Evolutionary conservation across 2,888 invertebrate species (phyloP), one percentile per base, ranked within the genome.

Genomic region (Drosophila monieri): DNA sequence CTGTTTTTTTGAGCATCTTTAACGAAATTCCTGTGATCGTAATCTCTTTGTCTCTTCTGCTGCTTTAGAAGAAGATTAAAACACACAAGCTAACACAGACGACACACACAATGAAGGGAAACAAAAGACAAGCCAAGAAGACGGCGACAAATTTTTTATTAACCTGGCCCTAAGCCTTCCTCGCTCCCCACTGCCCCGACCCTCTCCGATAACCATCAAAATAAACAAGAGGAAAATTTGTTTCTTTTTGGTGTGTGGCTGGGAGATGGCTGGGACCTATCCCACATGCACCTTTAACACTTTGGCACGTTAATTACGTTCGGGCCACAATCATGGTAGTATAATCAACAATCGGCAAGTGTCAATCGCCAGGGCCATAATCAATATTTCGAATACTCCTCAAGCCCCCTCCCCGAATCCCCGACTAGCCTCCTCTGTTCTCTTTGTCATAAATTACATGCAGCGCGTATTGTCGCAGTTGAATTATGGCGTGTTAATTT

Each of bases 21-120:
- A 80, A 88, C 79, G 73, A 88, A 89, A 88, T 88, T 89, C 88
- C 87, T 80, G 78, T 69, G 88, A 88, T 88, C 85, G 79, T 88
- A 85, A 88, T 89, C 88, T 81, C 85, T 80, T 84, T 88, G 85
- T 89, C 86, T 88, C 74, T 74, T 86, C 72, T 73, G 84, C 80
- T 85, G 83, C 79, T 77, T 77, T 76, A 78, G 81, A 77, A 84
- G 85, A 78, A 87, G 87, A 87, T 87, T 87, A 84, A 84, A 86
- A 84, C 78, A 81, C 61, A 78, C 74, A 73, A 49, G 73, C 58
- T 48, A 65, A 49, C 48, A 62, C 18, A 57, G 51, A 57, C 59
- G 18, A 18, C 18, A 55, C 48, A 46, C 47, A 69, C 68, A 49
- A 62, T 35, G 35, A 70, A 64, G 57, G 59, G 43, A 67, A 47